Conservation (phyloP, 2,888 invertebrate genomes). For the Noctua comes region DNA sequence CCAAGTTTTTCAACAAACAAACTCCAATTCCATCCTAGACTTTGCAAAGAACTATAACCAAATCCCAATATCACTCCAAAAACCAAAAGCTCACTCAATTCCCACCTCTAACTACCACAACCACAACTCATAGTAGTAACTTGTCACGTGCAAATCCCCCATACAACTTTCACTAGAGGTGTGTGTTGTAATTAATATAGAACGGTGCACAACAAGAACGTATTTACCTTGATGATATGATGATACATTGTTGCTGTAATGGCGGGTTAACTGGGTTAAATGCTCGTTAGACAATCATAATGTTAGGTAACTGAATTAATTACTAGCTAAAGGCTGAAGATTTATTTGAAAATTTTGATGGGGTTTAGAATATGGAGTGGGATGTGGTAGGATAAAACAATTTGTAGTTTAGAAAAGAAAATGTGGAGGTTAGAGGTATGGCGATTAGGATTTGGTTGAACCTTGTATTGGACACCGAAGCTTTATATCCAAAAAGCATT, state of each 20-base stretch:
- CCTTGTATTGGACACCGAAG: neutral
- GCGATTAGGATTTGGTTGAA: neutral
- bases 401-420: neutral
- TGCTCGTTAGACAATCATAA: slow-evolving; percentile 45
- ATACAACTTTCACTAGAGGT: slow-evolving; percentile 65
- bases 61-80: neutral
- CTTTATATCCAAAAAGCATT: neutral
- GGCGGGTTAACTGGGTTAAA: slow-evolving; percentile 52
- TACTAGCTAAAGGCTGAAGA: neutral
- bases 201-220: slow-evolving; percentile 62
- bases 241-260: slow-evolving; percentile 58
- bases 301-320: slow-evolving; percentile 43
- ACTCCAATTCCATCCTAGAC: neutral
- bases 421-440: neutral
- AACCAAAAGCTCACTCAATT: slow-evolving; percentile 19
- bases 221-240: slow-evolving; percentile 64
- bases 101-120: slow-evolving; percentile 4
- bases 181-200: slow-evolving; percentile 68
- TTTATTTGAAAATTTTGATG: slow-evolving; percentile 10
- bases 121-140: slow-evolving; percentile 45
- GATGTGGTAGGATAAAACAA: neutral
- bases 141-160: slow-evolving; percentile 54
- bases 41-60: neutral
- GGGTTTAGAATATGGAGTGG: neutral
- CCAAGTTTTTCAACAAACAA: neutral